Evolutionary conservation across 2,113 vertebrate species (phyloP).

Genomic region (Ctenodactylus gundi): DNA sequence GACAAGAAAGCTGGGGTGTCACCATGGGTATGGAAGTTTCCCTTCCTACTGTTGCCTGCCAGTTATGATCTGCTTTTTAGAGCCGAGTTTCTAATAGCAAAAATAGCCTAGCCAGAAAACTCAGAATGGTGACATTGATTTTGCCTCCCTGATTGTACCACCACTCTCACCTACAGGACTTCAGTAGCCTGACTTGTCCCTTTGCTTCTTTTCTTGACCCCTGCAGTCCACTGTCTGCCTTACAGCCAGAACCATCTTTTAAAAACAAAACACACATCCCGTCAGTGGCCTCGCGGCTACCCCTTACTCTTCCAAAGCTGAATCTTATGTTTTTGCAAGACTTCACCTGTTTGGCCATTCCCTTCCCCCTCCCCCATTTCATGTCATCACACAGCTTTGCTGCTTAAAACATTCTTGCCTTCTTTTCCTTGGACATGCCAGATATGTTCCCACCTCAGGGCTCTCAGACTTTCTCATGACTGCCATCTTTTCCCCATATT

Average conservation of each 20-base stretch:
- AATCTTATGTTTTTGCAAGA: not conserved
- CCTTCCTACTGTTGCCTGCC: not conserved
- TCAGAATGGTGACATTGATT: not conserved
- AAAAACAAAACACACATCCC: not conserved
- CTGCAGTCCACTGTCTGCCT: not conserved
- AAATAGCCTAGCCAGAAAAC: slow-evolving; percentile 7
- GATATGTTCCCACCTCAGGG: not conserved
- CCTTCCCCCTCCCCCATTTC: not conserved
- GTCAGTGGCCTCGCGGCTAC: not conserved
- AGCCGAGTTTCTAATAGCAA: not conserved
- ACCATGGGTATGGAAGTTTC: not conserved
- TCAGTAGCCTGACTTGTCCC: not conserved
- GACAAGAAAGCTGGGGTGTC: not conserved
- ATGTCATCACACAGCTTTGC: not conserved
- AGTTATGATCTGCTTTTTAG: not conserved
- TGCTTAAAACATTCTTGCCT: not conserved
- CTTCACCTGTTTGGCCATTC: not conserved
- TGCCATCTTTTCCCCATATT: not conserved
- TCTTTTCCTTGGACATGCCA: not conserved
- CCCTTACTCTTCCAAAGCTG: not conserved
- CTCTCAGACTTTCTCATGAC: not conserved
- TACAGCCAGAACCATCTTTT: not conserved
- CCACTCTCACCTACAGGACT: not conserved
- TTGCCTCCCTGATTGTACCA: not conserved
- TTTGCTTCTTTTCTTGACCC: not conserved